These are phyloP conservation scores for Matsumyia berberina DNA, from an alignment of 2,888 invertebrate genomes.

Conservation along the genomic window DNA sequence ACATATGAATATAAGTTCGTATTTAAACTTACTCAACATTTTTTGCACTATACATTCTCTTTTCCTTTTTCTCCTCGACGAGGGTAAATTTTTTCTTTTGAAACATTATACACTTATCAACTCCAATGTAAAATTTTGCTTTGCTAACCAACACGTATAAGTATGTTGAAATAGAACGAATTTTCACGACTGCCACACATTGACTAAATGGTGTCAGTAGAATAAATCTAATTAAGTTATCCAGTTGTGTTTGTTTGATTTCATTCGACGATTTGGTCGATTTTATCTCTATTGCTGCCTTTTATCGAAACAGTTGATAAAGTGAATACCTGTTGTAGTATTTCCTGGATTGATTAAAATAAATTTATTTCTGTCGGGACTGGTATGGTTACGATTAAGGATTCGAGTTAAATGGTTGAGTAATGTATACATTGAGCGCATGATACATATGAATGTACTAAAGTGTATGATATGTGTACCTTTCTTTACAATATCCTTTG, in stretches of 20 bases:
- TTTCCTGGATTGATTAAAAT: constrained; percentile 17
- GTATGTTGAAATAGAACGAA: background rate
- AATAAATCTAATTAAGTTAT: constrained; percentile 63
- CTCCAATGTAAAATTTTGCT: background rate
- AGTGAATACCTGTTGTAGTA: constrained; percentile 24
- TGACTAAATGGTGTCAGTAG: constrained; percentile 31
- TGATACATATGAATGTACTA: too few species aligned
- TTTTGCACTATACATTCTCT: constrained; percentile 40
- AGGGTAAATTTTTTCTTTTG: constrained; percentile 50
- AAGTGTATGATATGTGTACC: too few species aligned
- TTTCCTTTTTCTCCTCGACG: constrained; percentile 21
- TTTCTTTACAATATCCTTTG: background rate
- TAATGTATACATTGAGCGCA: too few species aligned
- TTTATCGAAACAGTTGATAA: constrained; percentile 57
- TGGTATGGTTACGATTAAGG: too few species aligned
- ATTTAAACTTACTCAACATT: constrained; percentile 44
- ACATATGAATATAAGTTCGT: too few species aligned
- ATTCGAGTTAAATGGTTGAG: background rate
- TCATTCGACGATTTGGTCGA: constrained; percentile 20
- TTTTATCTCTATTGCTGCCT: constrained; percentile 45
- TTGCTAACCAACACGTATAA: background rate
- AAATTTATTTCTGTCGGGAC: background rate
- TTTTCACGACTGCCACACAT: constrained; percentile 8
- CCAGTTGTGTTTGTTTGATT: constrained; percentile 38
- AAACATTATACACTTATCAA: constrained; percentile 34